Base-by-base conservation (phyloP, 92 coral and sea anemone species). In the Siderastrea siderea region DNA sequence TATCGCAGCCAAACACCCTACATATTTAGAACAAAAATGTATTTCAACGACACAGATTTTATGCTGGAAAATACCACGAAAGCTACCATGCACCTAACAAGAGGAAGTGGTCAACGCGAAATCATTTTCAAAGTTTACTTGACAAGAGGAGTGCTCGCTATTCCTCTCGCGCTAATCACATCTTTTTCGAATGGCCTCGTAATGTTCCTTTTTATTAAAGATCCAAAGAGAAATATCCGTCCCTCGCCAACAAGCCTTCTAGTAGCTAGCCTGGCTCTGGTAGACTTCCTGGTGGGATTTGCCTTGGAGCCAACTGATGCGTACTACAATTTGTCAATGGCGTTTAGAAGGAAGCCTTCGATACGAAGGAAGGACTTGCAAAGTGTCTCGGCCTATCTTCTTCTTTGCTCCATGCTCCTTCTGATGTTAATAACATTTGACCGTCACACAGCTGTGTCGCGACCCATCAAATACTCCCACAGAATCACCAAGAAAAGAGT, bases 131-230 rank as follows among this genome's bases (percentile, higher is more conserved):
- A 84, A 59, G 85, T 94, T 52, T 88, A 69, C 82, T 68, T 70
- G 11, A 91, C 88, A 1, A 84, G 94, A 55, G 94, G 96, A 4
- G 68, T 88, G 6, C 85, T 89, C 1, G 90, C 87, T 62, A 75
- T 93, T 68, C 75, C 89, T 47, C 58, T 94, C 26, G 96, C 94
- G 49, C 43, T 94, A 17, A 76, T 88, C 43, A 94, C 94, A 38
- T 43, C 95, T 19, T 26, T 92, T 51, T 90, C 93, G 8, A 94
- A 94, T 38, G 96, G 96, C 4, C 84, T 93, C 11, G 96, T 94
- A 51, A 60, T 94, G 15, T 80, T 80, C 7, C 78, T 94, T 47
- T 88, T 94, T 64, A 15, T 78, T 11, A 81, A 75, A 49, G 96
- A 94, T 69, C 96, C 96, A 3, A 75, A 87, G 58, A 76, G 77